Evolutionary conservation across 2,888 invertebrate genomes (phyloP), one percentile per base, ranked within the genome.

Genomic region (Schrankia costaestrigalis): DNA sequence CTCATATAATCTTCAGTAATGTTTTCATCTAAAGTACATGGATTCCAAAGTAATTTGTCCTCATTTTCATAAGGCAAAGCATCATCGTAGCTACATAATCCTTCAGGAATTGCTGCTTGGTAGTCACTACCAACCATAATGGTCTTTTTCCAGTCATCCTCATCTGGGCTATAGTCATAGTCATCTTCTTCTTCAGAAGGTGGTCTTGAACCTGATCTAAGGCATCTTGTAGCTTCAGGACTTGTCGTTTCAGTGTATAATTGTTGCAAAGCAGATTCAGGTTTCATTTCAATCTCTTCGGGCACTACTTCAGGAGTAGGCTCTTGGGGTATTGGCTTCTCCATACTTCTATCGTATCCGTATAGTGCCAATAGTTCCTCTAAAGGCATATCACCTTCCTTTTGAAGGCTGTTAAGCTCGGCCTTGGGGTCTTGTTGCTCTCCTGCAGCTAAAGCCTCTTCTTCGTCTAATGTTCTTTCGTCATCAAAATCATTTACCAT

Each of bases 401-500:
- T 93, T 74, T 97, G 95, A 46, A 98, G 88, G 71, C 94, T 95
- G 58, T 94, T 94, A 28, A 98, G 90, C 84, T 98, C 98, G 63
- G 95, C 95, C 64, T 93, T 92, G 27, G 95, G 93, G 79, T 97
- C 97, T 60, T 93, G 93, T 27, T 90, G 87, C 82, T 95, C 95
- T 47, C 94, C 93, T 60, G 95, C 95, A 56, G 96, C 97, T 74
- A 97, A 83, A 29, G 96, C 97, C 90, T 98, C 98, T 90, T 98
- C 98, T 88, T 98, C 98, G 77, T 97, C 98, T 73, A 98, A 78
- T 44, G 98, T 98, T 75, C 95, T 92, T 77, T 98, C 98, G 89
- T 98, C 98, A 81, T 98, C 98, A 85, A 96, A 97, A 83, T 98
- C 98, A 91, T 98, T 95, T 48, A 97, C 94, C 91, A 98, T 93